Percentiles rank a stretch among this genome's conserved stretches.
Evolutionary conservation across 30 jellyfish, hydroid and myxozoan genomes (phyloP).

Genomic region (Hydractinia symbiolongicarpus): DNA sequence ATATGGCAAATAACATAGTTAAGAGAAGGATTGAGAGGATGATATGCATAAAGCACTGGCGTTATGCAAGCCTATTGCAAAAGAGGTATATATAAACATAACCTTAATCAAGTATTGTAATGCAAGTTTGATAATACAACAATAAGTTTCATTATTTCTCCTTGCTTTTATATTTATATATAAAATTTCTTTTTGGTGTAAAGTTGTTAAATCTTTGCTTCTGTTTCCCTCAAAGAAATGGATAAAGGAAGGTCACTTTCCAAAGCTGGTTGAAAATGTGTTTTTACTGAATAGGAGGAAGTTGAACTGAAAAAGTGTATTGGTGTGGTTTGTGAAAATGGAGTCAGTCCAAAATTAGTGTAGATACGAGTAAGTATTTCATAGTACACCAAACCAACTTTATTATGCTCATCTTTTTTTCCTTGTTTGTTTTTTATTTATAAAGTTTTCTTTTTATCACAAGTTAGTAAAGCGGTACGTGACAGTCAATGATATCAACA

Average conservation of each 20-base stretch:
- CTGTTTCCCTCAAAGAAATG: neutral
- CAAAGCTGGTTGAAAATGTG: slow-evolving; percentile 5
- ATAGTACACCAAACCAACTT: too few species aligned
- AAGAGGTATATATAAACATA: neutral
- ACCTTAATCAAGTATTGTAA: too few species aligned
- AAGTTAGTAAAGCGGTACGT: neutral
- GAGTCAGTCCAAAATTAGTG: neutral
- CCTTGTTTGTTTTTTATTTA: too few species aligned
- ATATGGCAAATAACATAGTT: neutral
- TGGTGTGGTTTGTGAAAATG: slow-evolving; percentile 3
- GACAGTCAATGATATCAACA: neutral
- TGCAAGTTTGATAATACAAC: too few species aligned
- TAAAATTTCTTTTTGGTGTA: too few species aligned
- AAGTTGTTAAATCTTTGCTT: too few species aligned
- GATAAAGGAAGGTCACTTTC: neutral
- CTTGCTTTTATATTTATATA: too few species aligned
- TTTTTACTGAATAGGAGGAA: neutral
- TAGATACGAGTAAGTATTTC: neutral
- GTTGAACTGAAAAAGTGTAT: neutral
- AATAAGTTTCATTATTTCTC: too few species aligned
- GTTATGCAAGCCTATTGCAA: neutral
- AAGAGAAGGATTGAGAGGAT: neutral
- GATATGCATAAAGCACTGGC: neutral
- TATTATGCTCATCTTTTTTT: too few species aligned
- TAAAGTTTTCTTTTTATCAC: too few species aligned